Conservation (phyloP, 2,888 invertebrate genomes). For the Notocelia uddmanniana region DNA sequence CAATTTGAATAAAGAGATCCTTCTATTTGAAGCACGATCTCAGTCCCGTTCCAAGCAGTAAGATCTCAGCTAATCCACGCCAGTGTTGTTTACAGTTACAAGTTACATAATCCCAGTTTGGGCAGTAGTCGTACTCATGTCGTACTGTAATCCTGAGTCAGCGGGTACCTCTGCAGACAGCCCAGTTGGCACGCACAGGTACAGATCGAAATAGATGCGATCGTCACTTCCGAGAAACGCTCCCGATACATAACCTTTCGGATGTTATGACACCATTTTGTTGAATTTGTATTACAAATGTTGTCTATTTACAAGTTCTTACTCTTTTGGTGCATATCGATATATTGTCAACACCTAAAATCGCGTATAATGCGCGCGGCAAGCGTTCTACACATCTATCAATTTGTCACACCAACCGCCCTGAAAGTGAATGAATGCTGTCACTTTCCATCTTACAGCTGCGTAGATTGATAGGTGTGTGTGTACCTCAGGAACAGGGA, state of each 20-base stretch:
- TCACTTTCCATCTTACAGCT: no score
- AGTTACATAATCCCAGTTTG: slow-evolving; percentile 5
- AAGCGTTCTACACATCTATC: no score
- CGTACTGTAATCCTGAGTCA: slow-evolving; percentile 23
- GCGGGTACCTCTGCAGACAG: slow-evolving; percentile 40
- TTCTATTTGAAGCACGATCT: background rate
- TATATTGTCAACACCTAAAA: no score
- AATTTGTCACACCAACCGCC: no score
- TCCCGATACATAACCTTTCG: slow-evolving; percentile 35
- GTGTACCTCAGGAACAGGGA: no score
- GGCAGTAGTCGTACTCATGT: background rate
- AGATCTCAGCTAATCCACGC: background rate
- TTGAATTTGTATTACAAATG: slow-evolving; percentile 7
- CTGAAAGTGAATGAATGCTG: no score
- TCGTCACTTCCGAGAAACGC: slow-evolving; percentile 55
- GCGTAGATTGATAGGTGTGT: no score
- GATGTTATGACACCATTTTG: slow-evolving; percentile 25
- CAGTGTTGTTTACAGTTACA: background rate
- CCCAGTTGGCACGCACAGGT: slow-evolving; percentile 62
- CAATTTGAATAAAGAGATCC: no score
- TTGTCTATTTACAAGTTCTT: slow-evolving; percentile 3
- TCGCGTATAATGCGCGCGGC: no score
- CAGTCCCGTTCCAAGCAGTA: background rate
- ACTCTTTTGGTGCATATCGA: no score
- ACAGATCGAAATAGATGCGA: slow-evolving; percentile 55